These are phyloP conservation scores for Sphaerophoria rueppellii DNA, from an alignment of 2,888 invertebrate genomes.

Conservation along the genomic window DNA sequence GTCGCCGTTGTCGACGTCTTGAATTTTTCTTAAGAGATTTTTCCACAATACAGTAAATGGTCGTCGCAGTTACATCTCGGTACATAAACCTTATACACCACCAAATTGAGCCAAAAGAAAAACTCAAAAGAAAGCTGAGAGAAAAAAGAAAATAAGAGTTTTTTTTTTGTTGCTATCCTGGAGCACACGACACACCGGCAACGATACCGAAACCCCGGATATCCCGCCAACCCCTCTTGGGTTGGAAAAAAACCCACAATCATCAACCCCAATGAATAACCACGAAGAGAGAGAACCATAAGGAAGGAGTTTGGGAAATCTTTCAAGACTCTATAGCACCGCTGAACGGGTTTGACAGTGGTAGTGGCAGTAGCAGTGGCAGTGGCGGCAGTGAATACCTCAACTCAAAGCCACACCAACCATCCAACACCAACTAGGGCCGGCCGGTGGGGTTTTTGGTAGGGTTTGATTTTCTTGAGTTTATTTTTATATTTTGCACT, in stretches of 20 bases:
- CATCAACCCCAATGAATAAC: constrained; percentile 51
- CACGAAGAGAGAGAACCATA: constrained; percentile 47
- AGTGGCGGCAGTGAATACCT: constrained; percentile 57
- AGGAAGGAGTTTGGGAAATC: constrained; percentile 62
- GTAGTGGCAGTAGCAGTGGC: constrained; percentile 33
- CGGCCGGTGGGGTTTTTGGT: neutral
- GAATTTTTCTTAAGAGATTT: constrained; percentile 74
- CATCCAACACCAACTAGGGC: constrained; percentile 36
- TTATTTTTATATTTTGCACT: constrained; percentile 38
- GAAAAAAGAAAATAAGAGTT: constrained; percentile 54
- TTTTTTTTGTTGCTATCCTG: neutral
- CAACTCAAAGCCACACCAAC: constrained; percentile 47
- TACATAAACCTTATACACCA: constrained; percentile 67
- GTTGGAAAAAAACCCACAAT: constrained; percentile 3
- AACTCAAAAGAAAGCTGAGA: constrained; percentile 48
- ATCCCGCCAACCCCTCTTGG: neutral
- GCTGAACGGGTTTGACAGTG: constrained; percentile 40
- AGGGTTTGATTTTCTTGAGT: constrained; percentile 55
- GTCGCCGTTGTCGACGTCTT: constrained; percentile 33
- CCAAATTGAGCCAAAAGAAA: constrained; percentile 62
- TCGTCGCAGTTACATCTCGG: constrained; percentile 62
- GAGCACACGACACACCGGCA: neutral
- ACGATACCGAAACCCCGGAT: neutral
- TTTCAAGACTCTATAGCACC: constrained; percentile 39
- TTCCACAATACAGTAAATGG: constrained; percentile 73